Conservation (phyloP, 2,113 vertebrate genomes). For the Perccottus glenii region DNA sequence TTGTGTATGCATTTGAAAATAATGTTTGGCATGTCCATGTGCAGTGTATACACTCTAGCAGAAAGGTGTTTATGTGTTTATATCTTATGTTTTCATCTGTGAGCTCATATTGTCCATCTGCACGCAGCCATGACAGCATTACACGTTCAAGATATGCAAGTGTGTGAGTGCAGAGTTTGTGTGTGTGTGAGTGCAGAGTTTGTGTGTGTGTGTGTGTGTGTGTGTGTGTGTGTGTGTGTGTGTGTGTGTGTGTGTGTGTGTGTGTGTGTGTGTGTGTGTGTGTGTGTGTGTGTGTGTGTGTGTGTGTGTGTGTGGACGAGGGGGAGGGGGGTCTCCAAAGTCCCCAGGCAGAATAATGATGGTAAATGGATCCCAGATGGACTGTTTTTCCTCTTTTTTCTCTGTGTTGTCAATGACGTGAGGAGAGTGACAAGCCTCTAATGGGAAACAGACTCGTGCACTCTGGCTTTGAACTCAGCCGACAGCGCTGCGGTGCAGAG, state of each 20-base stretch:
- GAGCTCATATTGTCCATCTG: slow-evolving; percentile 69
- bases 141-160: slow-evolving; percentile 32
- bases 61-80: slow-evolving; percentile 44
- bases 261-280: slow-evolving; percentile 4
- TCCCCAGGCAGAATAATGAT: slow-evolving; percentile 81
- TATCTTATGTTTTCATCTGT: slow-evolving; percentile 46
- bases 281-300: slow-evolving; percentile 17
- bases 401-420: slow-evolving; percentile 81
- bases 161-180: slow-evolving; percentile 16
- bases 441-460: slow-evolving; percentile 77
- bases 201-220: slow-evolving; percentile 16
- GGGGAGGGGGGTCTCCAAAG: slow-evolving; percentile 67
- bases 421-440: slow-evolving; percentile 82
- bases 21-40: slow-evolving; percentile 12
- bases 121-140: slow-evolving; percentile 59
- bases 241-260: slow-evolving; percentile 24
- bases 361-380: slow-evolving; percentile 85
- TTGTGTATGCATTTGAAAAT: slow-evolving; percentile 3
- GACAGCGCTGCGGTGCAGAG: slow-evolving; percentile 34
- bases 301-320: slow-evolving; percentile 21
- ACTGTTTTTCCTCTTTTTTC: slow-evolving; percentile 68
- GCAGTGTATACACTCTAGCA: background rate
- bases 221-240: slow-evolving; percentile 16
- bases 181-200: too few relatives aligned
- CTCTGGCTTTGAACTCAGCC: slow-evolving; percentile 75